phyloP scores from a whole-genome alignment of 2,888 invertebrate genomes.

The Pomacea canaliculata region DNA sequence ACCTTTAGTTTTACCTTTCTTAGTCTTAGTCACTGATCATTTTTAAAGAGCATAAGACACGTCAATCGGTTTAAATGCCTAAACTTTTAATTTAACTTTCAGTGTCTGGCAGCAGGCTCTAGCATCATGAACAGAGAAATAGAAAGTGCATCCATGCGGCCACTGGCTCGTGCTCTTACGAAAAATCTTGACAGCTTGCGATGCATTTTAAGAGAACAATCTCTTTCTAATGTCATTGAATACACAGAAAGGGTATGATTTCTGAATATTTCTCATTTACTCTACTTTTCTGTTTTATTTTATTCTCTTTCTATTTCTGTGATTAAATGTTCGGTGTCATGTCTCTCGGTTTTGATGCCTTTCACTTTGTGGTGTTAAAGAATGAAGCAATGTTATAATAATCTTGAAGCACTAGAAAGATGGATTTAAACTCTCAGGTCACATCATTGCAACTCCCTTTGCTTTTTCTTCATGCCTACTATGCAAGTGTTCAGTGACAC shows the following conservation, averaged over 20 bases:
- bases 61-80: too few relatives aligned
- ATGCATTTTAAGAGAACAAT: conserved; percentile 81
- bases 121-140: conserved; percentile 97
- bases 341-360: not conserved
- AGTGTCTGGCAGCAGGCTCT: conserved; percentile 97
- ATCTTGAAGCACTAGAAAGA: not conserved
- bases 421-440: too few relatives aligned
- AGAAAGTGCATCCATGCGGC: conserved; percentile 96
- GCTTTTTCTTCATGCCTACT: too few relatives aligned
- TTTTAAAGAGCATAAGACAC: too few relatives aligned
- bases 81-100: conserved; percentile 58
- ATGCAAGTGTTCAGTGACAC: too few relatives aligned
- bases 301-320: not conserved
- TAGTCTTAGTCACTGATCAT: too few relatives aligned
- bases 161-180: conserved; percentile 95
- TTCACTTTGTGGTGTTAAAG: not conserved
- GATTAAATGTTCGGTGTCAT: not conserved
- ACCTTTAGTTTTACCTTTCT: too few relatives aligned
- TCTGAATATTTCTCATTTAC: too few relatives aligned
- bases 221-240: conserved; percentile 67
- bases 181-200: conserved; percentile 94
- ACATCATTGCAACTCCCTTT: too few relatives aligned
- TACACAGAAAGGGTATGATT: conserved; percentile 71
- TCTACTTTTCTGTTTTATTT: too few relatives aligned
- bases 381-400: not conserved